Evolutionary conservation across 2,797 vertebrate species (phyloP).

Genomic region (Xerus rutilus): DNA sequence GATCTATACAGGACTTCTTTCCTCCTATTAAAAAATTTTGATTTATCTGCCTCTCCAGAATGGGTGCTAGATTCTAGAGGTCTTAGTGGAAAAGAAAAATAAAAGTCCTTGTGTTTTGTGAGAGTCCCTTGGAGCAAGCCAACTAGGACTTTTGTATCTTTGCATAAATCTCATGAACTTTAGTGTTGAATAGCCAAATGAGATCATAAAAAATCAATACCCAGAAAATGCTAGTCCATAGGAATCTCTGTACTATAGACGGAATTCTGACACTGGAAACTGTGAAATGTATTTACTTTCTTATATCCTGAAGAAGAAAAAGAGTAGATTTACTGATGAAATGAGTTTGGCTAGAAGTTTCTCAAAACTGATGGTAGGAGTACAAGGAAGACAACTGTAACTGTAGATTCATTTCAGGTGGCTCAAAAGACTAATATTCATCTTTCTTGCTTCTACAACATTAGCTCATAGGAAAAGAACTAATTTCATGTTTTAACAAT

Average conservation of each 20-base stretch:
- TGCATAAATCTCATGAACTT: background rate
- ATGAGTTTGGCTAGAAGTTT: background rate
- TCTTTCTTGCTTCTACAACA: background rate
- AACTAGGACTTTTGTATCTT: background rate
- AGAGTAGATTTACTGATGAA: background rate
- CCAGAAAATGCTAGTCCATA: background rate
- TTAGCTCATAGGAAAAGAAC: background rate
- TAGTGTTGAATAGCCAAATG: background rate
- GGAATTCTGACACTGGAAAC: background rate
- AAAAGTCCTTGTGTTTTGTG: background rate
- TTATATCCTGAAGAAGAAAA: background rate
- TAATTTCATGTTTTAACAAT: background rate
- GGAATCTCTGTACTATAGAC: background rate
- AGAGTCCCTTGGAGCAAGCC: background rate
- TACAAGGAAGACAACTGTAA: background rate
- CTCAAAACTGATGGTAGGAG: background rate
- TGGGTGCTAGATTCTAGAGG: background rate
- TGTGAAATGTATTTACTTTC: background rate
- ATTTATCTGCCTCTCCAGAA: background rate
- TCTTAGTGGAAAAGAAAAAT: background rate
- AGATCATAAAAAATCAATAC: background rate
- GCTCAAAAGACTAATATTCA: background rate
- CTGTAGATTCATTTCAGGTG: background rate
- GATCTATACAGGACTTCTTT: background rate
- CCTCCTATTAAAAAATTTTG: background rate